Conservation (phyloP, 2,797 vertebrate genomes). For the Thripadectes ignobilis region DNA sequence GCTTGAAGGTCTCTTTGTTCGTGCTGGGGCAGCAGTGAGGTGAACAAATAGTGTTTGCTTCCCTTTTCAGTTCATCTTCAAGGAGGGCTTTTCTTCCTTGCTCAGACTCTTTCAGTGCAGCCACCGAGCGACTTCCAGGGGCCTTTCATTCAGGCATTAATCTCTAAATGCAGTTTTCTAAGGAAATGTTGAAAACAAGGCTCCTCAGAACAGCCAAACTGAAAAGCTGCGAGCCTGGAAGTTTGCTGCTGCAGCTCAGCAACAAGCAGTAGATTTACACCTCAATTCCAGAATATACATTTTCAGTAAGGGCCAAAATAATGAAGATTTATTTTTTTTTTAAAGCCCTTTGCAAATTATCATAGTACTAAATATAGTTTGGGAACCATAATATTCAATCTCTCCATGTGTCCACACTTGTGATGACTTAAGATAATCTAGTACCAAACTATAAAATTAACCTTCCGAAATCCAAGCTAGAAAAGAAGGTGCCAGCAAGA, state of each 20-base stretch:
- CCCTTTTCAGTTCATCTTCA: constrained; percentile 32
- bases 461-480: not conserved
- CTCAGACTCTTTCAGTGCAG: not conserved
- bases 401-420: not conserved
- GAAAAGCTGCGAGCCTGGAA: not conserved
- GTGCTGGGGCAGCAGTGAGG: not conserved
- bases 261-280: not conserved
- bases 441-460: not conserved
- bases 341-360: not conserved
- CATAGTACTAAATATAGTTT: accelerated
- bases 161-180: not conserved
- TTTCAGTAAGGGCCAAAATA: not conserved
- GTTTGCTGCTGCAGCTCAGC: not conserved
- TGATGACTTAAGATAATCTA: not conserved
- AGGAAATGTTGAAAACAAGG: not conserved
- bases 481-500: not conserved
- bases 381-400: not conserved
- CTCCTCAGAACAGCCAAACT: not conserved
- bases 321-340: not conserved
- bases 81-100: constrained; percentile 27
- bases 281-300: not conserved
- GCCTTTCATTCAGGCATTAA: not conserved
- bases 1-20: constrained; percentile 24
- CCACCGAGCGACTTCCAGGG: constrained; percentile 39
- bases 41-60: constrained; percentile 48